Percentiles rank a stretch among this genome's conserved stretches.
Evolutionary conservation across 2,113 vertebrate species (phyloP).

Genomic region (Grammomys surdaster): DNA sequence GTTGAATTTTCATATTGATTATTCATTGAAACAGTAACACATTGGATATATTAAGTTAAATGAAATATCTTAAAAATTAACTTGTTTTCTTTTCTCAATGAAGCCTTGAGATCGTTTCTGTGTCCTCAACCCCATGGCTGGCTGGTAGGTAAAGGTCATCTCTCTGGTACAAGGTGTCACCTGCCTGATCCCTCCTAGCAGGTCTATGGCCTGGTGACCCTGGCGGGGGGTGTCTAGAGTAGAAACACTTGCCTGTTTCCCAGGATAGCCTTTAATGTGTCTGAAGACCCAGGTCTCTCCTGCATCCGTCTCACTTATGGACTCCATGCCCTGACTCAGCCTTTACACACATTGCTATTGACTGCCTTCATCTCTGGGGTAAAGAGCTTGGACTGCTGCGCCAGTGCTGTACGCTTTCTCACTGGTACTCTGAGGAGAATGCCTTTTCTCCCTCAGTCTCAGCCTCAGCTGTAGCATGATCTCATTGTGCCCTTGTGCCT

Average conservation of each 20-base stretch:
- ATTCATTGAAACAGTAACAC: neutral
- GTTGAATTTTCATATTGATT: neutral
- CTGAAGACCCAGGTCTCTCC: neutral
- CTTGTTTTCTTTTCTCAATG: neutral
- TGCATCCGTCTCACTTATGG: neutral
- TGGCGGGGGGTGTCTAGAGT: neutral
- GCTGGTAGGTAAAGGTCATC: neutral
- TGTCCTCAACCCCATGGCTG: neutral
- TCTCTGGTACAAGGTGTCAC: neutral
- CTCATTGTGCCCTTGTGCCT: neutral
- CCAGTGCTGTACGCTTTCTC: too few relatives aligned
- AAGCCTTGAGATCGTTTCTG: neutral
- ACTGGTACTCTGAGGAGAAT: fast-evolving
- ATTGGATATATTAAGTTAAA: conserved; percentile 53
- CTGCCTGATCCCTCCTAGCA: neutral
- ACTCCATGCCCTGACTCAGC: neutral
- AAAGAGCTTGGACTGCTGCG: neutral
- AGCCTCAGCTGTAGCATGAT: neutral
- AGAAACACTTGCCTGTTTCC: neutral
- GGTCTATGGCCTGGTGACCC: neutral
- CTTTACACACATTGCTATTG: neutral
- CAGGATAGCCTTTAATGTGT: neutral
- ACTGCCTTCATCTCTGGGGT: neutral
- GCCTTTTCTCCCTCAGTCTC: neutral
- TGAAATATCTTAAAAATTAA: conserved; percentile 46